Conservation (phyloP, 2,888 invertebrate species). For the Hydrotaea diabolus region DNA sequence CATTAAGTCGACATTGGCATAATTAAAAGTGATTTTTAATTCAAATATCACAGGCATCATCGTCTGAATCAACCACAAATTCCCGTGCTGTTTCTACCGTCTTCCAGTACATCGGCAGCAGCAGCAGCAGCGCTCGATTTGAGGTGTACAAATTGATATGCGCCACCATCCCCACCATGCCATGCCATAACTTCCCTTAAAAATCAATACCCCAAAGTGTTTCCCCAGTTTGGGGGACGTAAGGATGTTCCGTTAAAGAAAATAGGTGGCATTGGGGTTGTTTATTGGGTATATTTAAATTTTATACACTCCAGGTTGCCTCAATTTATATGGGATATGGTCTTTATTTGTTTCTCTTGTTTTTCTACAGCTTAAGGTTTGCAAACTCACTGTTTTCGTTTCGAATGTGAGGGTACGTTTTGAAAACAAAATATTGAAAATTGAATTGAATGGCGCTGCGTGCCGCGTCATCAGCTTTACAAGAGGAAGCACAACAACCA, state of each 20-base stretch:
- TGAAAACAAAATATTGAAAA: background rate
- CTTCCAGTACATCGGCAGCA: background rate
- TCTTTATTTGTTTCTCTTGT: background rate
- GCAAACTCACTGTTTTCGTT: background rate
- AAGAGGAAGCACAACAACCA: background rate
- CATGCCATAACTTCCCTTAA: background rate
- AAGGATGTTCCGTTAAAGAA: background rate
- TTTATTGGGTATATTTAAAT: background rate
- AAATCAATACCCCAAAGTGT: background rate
- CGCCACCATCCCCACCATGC: background rate
- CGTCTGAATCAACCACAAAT: background rate
- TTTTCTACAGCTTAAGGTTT: conserved; percentile 15
- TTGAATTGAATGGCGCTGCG: conserved; percentile 8
- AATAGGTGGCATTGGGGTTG: background rate
- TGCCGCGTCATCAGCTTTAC: too few relatives aligned
- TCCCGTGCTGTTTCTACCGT: too few relatives aligned
- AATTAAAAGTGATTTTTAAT: conserved; percentile 36
- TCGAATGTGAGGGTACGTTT: background rate
- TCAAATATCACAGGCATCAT: background rate
- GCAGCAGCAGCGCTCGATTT: background rate
- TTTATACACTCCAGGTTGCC: background rate
- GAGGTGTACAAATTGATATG: conserved; percentile 4
- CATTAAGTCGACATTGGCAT: conserved; percentile 23
- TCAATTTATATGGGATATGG: background rate
- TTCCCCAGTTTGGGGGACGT: background rate